Evolutionary conservation across 1,140 invertebrate genomes (phyloP), one percentile per base, ranked within the genome.

Genomic region (Tachypleus tridentatus): DNA sequence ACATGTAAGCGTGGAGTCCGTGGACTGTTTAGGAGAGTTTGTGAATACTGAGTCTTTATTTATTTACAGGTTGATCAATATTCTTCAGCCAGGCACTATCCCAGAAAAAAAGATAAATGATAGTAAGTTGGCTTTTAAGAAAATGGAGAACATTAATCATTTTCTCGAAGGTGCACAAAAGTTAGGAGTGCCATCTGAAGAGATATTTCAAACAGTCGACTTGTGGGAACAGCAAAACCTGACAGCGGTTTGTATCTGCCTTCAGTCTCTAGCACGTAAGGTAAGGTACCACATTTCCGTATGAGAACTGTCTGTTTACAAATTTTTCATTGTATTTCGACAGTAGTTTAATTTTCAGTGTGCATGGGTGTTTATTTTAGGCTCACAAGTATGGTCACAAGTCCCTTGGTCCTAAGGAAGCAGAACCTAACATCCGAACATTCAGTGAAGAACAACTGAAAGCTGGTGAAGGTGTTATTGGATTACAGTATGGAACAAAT

Each of bases 131-230:
- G 91, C 93, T 10, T 97, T 96, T 78, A 95, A 95, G 74, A 95
- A 91, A 75, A 98, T 98, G 94, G 95, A 98, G 79, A 98, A 98
- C 76, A 97, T 98, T 69, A 95, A 97, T 72, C 85, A 85, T 7
- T 98, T 98, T 79, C 80, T 97, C 64, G 87, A 87, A 71, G 86
- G 85, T 4, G 90, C 89, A 51, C 86, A 84, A 74, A 80, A 82
- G 9, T 82, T 96, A 64, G 94, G 94, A 51, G 93, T 98, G 3
- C 91, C 91, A 49, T 84, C 89, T 49, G 90, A 93, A 77, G 93
- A 97, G 78, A 91, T 90, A 52, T 98, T 98, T 84, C 94, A 97
- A 77, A 76, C 77, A 54, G 74, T 76, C 3, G 94, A 98, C 79
- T 82, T 97, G 10, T 96, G 92, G 88, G 95, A 97, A 77, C 81